Percentiles rank a stretch among this genome's conserved stretches.
These are phyloP conservation scores for Drosophila rellima DNA, from an alignment of 2,888 invertebrate species.

Conservation along the genomic window DNA sequence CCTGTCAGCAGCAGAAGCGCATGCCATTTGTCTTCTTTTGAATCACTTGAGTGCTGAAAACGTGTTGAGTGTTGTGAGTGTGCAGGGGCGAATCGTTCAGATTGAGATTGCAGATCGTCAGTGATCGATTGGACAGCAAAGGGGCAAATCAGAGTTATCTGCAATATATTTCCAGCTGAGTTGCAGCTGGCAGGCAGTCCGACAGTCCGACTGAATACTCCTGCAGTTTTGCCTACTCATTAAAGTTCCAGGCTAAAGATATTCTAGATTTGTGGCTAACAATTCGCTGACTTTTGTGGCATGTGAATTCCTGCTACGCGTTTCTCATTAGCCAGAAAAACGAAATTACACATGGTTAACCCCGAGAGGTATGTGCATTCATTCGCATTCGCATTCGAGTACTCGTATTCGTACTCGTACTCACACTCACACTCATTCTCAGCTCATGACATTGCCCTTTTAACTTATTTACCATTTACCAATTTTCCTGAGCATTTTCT, in stretches of 20 bases:
- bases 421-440: slow-evolving; percentile 8
- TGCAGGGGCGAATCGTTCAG: slow-evolving; percentile 17
- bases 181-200: slow-evolving; percentile 3
- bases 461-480: slow-evolving; percentile 52
- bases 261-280: slow-evolving; percentile 16
- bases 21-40: slow-evolving; percentile 69
- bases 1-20: slow-evolving; percentile 69
- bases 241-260: slow-evolving; percentile 35
- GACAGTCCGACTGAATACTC: not conserved
- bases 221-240: slow-evolving; percentile 34
- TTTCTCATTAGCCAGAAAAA: slow-evolving; percentile 42
- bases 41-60: slow-evolving; percentile 52
- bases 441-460: slow-evolving; percentile 42
- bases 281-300: slow-evolving; percentile 16
- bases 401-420: not conserved
- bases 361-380: slow-evolving; percentile 26
- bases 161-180: slow-evolving; percentile 6
- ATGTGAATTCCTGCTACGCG: slow-evolving; percentile 26
- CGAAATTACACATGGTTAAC: slow-evolving; percentile 38
- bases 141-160: slow-evolving; percentile 19
- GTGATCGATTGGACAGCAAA: slow-evolving; percentile 63
- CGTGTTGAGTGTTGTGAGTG: slow-evolving; percentile 54
- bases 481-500: slow-evolving; percentile 25
- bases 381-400: slow-evolving; percentile 11
- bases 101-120: slow-evolving; percentile 62